Evolutionary conservation across 2,888 invertebrate genomes (phyloP), one percentile per base, ranked within the genome.

Genomic region (Rotaria macrura): DNA sequence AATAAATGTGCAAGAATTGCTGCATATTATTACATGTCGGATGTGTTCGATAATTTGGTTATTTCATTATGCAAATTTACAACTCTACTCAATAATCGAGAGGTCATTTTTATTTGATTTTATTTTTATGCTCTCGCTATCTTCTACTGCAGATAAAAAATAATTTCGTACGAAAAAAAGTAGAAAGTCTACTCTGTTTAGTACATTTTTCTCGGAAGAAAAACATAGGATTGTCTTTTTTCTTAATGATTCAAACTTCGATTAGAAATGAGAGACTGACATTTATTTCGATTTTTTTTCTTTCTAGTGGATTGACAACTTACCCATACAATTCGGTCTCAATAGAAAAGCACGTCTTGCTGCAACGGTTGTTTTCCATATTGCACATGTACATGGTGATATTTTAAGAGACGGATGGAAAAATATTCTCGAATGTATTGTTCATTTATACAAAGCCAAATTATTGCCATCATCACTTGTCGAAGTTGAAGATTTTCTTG

Each of bases 51-150:
- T 92, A 96, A 96, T 87, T 92, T 99, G 40, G 93, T 97, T 87
- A 94, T 97, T 29, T 95, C 96, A 14, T 92, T 99, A 29, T 96
- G 96, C 92, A 99, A 98, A 92, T 98, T 97, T 89, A 96, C 96
- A 0, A 94, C 95, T 0, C 92, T 98, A 43, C 89, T 91, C 47
- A 91, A 90, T 87, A 87, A 89, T 47, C 88, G 88, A 34, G 91
- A 91, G 89, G 90, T 90, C 88, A 87, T 84, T 49, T 49, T 49
- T 49, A 49, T 49, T 49, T 49, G 14, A 49, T 49, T 49, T 49
- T 49, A 47, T 49, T 49, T 14, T 49, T 17, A 49, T 17, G 17
- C 17, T 49, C 17, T 49, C 9, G n/a, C n/a, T n/a, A n/a, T 49
- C 14, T 49, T 17, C 12, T 17, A 12, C 17, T 49, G 17, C 49